Conservation (phyloP, 2,113 vertebrate genomes). For the Hyla sarda region DNA sequence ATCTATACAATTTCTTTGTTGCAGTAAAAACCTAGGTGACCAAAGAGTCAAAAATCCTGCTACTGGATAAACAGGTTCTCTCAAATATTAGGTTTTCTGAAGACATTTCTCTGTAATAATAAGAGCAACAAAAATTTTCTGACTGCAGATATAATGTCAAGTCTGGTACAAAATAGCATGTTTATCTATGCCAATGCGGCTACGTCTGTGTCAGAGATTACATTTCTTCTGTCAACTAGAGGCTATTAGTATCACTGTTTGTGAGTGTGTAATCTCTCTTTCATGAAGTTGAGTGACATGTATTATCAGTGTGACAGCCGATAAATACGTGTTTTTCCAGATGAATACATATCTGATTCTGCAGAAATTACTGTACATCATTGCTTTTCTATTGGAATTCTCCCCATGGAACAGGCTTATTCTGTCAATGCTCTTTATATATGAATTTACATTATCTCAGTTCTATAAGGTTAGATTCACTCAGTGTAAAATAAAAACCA, state of each 20-base stretch:
- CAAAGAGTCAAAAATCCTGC: background rate
- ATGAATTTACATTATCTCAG: background rate
- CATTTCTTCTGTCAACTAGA: constrained; percentile 12
- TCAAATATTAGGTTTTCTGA: background rate
- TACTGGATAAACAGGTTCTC: background rate
- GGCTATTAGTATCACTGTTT: constrained; percentile 36
- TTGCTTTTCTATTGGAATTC: background rate
- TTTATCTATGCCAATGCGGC: background rate
- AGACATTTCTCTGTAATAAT: background rate
- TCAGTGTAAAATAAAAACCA: no score
- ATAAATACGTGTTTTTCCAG: constrained; percentile 4
- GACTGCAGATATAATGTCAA: background rate
- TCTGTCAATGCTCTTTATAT: background rate
- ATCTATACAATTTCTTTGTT: background rate
- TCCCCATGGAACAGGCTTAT: background rate
- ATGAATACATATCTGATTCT: constrained; percentile 21
- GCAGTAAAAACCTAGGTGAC: background rate
- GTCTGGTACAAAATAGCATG: background rate
- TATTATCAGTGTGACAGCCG: constrained; percentile 39
- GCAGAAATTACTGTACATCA: constrained; percentile 12
- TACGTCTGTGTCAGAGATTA: background rate
- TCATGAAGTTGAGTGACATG: constrained; percentile 19
- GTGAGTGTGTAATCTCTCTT: constrained; percentile 30
- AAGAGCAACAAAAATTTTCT: background rate
- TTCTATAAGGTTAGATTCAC: no score